Evolutionary conservation across 2,888 invertebrate genomes (phyloP), one percentile per base, ranked within the genome.

Genomic region (Temnothorax ravouxi): DNA sequence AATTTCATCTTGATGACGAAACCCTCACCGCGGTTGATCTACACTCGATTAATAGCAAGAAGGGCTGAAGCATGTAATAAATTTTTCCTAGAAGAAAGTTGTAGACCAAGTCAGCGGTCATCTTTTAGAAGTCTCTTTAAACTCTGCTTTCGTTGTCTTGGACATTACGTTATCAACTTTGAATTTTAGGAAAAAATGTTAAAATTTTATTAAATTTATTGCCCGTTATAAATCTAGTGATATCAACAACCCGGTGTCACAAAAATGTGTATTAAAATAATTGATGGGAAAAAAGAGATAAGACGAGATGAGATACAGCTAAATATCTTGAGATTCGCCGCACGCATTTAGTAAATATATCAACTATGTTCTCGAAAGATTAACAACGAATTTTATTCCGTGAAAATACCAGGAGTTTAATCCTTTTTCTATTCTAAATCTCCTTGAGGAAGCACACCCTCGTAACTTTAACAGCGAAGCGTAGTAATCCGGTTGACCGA

Each of bases 1-100:
- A 47, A 72, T 80, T 59, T 59, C 47, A 79, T 38, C 15, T 79
- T 18, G 13, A 13, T 25, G 56, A 80, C 6, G 54, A 67, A 67
- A 71, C 56, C 69, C 56, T 77, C 47, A 34, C 15, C 34, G 18
- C 29, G 13, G 3, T 34, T 38, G 34, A 80, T 54, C 38, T 59
- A 25, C 47, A 71, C 25, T 25, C 41, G 18, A 1, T 44, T 29
- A 50, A n/a, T 15, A 44, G 13, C 29, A 15, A 64, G n/a, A 77
- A 47, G n/a, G 25, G 13, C 25, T 11, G n/a, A 21, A 13, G 41
- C 62, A 15, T 6, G 8, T 52, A 13, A 0, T 21, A 34, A 50
- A 25, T 54, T 41, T 76, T 76, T 66, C 25, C 29, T 18, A 13
- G 21, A 52, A 62, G 21, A 38, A 38, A 34, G 18, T 15, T 25